Evolutionary conservation across 2,888 invertebrate species (phyloP).

Genomic region (Drosophila anomalata): DNA sequence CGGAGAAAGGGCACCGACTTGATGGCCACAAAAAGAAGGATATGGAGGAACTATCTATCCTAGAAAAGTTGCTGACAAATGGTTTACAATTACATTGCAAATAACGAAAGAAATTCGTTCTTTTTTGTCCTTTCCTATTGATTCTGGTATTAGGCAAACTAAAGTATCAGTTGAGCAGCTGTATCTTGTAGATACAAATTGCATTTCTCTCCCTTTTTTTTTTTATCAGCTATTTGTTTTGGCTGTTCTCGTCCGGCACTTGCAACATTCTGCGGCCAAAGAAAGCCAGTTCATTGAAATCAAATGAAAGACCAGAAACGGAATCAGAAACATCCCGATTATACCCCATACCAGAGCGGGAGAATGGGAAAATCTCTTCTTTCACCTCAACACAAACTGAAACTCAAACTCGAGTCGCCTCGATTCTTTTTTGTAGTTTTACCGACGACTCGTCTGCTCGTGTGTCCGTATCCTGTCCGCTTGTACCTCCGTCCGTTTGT

Average conservation of each 20-base stretch:
- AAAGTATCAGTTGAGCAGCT: conserved; percentile 36
- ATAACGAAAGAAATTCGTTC: conserved; percentile 38
- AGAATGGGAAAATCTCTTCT: conserved; percentile 59
- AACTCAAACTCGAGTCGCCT: conserved; percentile 40
- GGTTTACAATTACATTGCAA: conserved; percentile 74
- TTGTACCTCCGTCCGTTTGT: conserved; percentile 51
- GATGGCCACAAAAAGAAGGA: neutral
- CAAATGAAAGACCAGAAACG: conserved; percentile 64
- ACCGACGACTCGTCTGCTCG: conserved; percentile 71
- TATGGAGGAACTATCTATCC: too few relatives aligned
- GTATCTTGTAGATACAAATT: conserved; percentile 30
- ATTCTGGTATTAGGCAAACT: conserved; percentile 27
- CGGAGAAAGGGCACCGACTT: too few relatives aligned
- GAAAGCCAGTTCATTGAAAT: conserved; percentile 71
- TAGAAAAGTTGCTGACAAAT: conserved; percentile 76
- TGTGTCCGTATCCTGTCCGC: conserved; percentile 57
- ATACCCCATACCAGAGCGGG: neutral
- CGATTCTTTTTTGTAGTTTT: conserved; percentile 68
- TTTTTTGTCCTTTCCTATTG: conserved; percentile 30
- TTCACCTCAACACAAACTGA: conserved; percentile 55
- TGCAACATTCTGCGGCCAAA: conserved; percentile 65
- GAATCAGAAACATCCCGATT: conserved; percentile 28
- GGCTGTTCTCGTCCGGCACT: conserved; percentile 65
- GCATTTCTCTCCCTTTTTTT: conserved; percentile 25
- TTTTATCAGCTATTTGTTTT: conserved; percentile 77